Base-by-base conservation (phyloP, 2,797 vertebrate genomes). In the Alcedo quadribrachys region DNA sequence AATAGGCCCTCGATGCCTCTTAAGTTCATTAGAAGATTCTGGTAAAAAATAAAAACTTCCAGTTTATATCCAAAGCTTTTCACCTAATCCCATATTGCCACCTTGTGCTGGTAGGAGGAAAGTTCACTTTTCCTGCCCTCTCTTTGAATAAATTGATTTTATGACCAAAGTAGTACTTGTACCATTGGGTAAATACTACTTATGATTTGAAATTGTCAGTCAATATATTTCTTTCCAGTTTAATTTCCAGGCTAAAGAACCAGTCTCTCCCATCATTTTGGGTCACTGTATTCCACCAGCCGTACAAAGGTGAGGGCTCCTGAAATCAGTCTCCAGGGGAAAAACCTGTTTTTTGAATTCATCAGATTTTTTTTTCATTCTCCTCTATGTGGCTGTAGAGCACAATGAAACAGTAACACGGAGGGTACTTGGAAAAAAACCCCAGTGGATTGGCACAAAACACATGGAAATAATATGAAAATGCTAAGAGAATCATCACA, bases 1-100 rank as follows among this genome's bases (percentile, higher is more conserved):
- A 46, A n/a, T 2, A 60, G 19, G 21, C 40, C 80, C 15, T 40
- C 10, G 2, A 2, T n/a, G 78, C 10, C 46, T 30, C 1, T 12
- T 13, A 5, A 27, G 33, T 17, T 35, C 71, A 4, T 55, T 30
- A 45, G 92, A 94, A 96, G 35, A 5, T 96, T 92, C 92, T 96
- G 75, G 91, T 33, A 95, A 81, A 75, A 63, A 66, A 66, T 27
- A 15, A 15, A 24, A 18, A 28, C 50, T 27, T 16, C 5, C 25
- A 7, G 60, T 8, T 13, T 3, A 1, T 7, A 24, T 24, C 48
- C 17, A 7, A 19, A 55, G 65, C 66, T 9, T 48, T 17, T 63
- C 24, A 3, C 11, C 57, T 10, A 6, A 28, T 60, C 46, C 74
- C 18, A 67, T 46, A 32, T 16, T 37, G 95, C 90, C 93, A 75